A percentile compares a stretch with the other conserved stretches of the same genome.
These are phyloP conservation scores for Idaea straminata DNA, from an alignment of 2,888 invertebrate genomes.

Conservation along the genomic window DNA sequence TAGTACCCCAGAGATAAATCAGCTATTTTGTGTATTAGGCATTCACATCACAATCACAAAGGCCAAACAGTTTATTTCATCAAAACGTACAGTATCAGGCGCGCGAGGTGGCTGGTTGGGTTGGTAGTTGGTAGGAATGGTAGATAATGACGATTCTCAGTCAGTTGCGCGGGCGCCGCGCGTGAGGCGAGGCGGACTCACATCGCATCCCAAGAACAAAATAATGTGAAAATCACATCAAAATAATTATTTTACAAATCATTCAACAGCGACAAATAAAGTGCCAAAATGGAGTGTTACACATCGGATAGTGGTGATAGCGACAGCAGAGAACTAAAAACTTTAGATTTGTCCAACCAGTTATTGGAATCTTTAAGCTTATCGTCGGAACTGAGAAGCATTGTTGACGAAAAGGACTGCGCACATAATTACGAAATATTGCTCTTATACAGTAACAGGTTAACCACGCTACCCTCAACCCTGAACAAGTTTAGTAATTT, in stretches of 20 bases:
- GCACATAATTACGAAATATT: slow-evolving; percentile 85
- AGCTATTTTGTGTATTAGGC: neutral
- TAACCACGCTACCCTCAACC: slow-evolving; percentile 84
- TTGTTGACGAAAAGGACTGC: slow-evolving; percentile 81
- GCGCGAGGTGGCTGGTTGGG: slow-evolving; percentile 2
- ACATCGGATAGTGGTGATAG: slow-evolving; percentile 92
- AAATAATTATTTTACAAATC: slow-evolving; percentile 25
- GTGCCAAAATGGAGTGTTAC: slow-evolving; percentile 85
- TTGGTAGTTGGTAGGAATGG: neutral
- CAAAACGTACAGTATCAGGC: neutral
- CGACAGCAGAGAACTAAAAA: slow-evolving; percentile 85
- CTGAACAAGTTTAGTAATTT: slow-evolving; percentile 85
- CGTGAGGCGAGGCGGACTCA: slow-evolving; percentile 32
- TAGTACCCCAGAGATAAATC: neutral
- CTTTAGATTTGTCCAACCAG: slow-evolving; percentile 81
- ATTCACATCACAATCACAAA: slow-evolving; percentile 1
- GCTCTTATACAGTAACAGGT: slow-evolving; percentile 91
- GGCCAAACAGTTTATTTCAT: slow-evolving; percentile 1
- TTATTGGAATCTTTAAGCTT: slow-evolving; percentile 81
- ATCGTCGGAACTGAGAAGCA: slow-evolving; percentile 78
- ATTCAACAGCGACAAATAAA: slow-evolving; percentile 27
- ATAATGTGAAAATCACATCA: slow-evolving; percentile 41
- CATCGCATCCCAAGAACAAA: slow-evolving; percentile 15
- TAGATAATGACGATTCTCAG: slow-evolving; percentile 6
- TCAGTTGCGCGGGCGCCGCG: slow-evolving; percentile 74